These are phyloP conservation scores for human DNA, from an alignment of 2,113 vertebrate genomes.

Conservation along the genomic window GRCh38 chr21:17174501-17175000, in stretches of 20 bases:
- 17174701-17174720: background rate
- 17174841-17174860: background rate
- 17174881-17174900: background rate
- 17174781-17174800: background rate
- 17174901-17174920: background rate
- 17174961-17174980: background rate
- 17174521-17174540: too few species aligned
- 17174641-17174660: background rate
- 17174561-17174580: too few species aligned
- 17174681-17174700: background rate
- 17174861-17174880: background rate
- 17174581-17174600: background rate
- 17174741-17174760: background rate
- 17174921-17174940: background rate
- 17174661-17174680: background rate
- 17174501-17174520: too few species aligned
- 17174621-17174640: background rate
- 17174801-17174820: background rate
- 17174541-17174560: too few species aligned
- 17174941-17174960: background rate
- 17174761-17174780: background rate
- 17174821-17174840: background rate
- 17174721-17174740: background rate
- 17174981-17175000: background rate
- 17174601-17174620: background rate